Evolutionary conservation across 2,888 invertebrate genomes (phyloP).

Genomic region (Hirtodrosophila histrioides): DNA sequence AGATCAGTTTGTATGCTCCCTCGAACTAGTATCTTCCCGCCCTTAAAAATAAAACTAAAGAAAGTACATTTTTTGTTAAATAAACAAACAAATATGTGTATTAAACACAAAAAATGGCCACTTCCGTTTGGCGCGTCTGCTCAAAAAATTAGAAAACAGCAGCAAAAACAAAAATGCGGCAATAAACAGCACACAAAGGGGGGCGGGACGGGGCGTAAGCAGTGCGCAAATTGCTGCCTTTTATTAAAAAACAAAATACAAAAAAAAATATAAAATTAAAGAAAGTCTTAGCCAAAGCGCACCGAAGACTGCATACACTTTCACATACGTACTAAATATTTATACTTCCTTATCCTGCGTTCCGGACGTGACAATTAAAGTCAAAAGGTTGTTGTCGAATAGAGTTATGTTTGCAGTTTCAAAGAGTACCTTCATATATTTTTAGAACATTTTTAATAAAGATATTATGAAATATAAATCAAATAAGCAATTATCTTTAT

Average conservation of each 20-base stretch:
- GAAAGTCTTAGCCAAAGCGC: neutral
- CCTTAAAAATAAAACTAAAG: neutral
- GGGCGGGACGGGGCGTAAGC: slow-evolving; percentile 5
- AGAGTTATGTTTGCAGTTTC: no score
- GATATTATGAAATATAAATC: no score
- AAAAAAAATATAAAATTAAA: neutral
- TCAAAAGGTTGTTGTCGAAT: no score
- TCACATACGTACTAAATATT: no score
- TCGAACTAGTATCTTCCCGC: neutral
- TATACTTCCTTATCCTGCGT: no score
- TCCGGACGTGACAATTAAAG: no score
- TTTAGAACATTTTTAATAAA: no score
- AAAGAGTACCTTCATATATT: no score
- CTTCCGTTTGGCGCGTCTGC: slow-evolving; percentile 16
- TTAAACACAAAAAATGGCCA: slow-evolving; percentile 22
- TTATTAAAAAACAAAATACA: slow-evolving; percentile 39
- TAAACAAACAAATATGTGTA: neutral
- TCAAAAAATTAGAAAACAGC: slow-evolving; percentile 30
- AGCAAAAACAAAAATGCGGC: slow-evolving; percentile 5
- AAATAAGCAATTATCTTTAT: no score
- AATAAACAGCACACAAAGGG: neutral
- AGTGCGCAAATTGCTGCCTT: slow-evolving; percentile 44
- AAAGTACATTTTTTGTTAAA: neutral
- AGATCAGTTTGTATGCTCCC: slow-evolving; percentile 22
- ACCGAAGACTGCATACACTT: no score